Conservation (phyloP, 2,888 invertebrate genomes). For the Torymus aiolomorphi region DNA sequence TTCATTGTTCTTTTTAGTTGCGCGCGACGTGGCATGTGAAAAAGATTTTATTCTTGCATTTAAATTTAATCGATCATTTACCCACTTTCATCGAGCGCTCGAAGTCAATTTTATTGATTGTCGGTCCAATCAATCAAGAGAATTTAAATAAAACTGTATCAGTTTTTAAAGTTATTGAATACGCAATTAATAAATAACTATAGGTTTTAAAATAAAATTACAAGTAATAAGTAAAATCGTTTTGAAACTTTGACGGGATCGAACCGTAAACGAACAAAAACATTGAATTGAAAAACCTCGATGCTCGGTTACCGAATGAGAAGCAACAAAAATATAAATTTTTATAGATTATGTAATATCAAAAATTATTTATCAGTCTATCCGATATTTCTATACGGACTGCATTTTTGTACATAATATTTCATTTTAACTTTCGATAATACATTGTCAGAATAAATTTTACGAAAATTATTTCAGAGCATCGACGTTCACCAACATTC, state of each 20-base stretch:
- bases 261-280: background rate
- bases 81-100: background rate
- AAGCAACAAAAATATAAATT: no score
- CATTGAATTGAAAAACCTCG: background rate
- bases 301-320: no score
- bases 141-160: constrained; percentile 14
- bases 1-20: no score
- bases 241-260: background rate
- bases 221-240: background rate
- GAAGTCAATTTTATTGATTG: constrained; percentile 4
- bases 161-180: constrained; percentile 13
- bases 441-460: no score
- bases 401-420: no score
- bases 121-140: background rate
- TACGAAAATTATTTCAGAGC: no score
- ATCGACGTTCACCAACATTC: no score
- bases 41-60: background rate
- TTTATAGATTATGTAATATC: no score
- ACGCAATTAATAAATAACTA: background rate
- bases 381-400: no score
- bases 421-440: constrained; percentile 3
- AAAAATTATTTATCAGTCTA: no score
- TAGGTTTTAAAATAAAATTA: background rate
- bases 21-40: background rate
- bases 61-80: background rate